Evolutionary conservation across 2,797 vertebrate genomes (phyloP), one percentile per base, ranked within the genome.

Genomic region (Sorex maritimensis): DNA sequence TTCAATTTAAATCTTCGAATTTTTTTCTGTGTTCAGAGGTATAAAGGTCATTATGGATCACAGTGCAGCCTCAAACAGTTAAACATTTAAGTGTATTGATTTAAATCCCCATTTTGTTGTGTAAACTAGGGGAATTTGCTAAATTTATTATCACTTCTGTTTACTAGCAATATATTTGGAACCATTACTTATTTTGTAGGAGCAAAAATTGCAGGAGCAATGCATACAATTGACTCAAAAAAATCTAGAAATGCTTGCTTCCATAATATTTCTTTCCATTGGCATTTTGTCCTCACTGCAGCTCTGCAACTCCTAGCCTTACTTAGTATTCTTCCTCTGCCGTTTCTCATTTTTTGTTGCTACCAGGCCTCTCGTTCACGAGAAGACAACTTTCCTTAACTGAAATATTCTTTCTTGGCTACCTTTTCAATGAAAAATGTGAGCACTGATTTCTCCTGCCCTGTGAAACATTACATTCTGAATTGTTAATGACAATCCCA

Each of bases 401-500:
- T 84, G 58, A 92, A 93, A 68, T 28, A 65, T 46, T 74, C 28
- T 79, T 71, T 91, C 78, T 67, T 65, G 19, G 85, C 46, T 92
- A 81, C 1, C 13, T 55, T 89, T 69, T 84, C 55, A 69, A 10
- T 41, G 10, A 85, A 93, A 94, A 93, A 67, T 80, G 5, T 41
- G 21, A 0, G 11, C 38, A 65, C 68, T 10, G 72, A 30, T 65
- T 93, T 46, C 26, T 80, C n/a, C 24, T 28, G 61, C 41, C 21
- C 63, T 90, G 87, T 87, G 26, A 86, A 93, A 93, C 93, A 91
- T 69, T 30, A 52, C 73, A 82, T 85, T 93, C 11, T 24, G 65
- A 95, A 91, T 93, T 95, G 81, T 61, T 90, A 90, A 94, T 44
- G 84, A 73, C 46, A 92, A 94, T 44, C 5, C 81, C 65, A 92